Evolutionary conservation across 2,797 vertebrate genomes (phyloP), one percentile per base, ranked within the genome.

Genomic region (Acipenser oxyrinchus): DNA sequence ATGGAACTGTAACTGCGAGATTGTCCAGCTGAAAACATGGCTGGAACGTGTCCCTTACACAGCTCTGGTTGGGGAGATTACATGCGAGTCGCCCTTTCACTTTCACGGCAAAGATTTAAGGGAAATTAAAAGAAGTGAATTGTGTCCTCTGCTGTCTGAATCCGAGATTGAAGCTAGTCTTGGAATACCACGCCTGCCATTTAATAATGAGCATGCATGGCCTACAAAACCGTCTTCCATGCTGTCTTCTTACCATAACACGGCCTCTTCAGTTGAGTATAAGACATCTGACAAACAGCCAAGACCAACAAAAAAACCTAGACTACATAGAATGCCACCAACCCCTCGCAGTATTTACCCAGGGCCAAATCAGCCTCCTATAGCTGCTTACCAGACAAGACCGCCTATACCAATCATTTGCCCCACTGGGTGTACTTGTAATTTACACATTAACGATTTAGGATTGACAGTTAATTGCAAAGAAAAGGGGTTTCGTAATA

Each of bases 401-500:
- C 96, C 96, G 55, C 96, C 96, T 7, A 98, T 99, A 71, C 96
- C 96, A 49, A 97, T 99, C 68, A 96, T 98, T 76, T 99, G 96
- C 73, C 96, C 96, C 0, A 87, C 92, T 1, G 94, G 94, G 68
- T 99, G 96, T 79, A 93, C 86, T 53, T 99, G 96, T 75, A 98
- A 93, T 82, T 89, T 99, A 83, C 96, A 99, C 84, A 99, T 98
- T 80, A 98, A 93, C 13, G 95, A 99, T 78, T 87, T 99, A 78
- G 96, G 96, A 60, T 87, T 99, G 76, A 99, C 95, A 0, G 96
- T 99, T 71, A 99, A 98, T 83, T 99, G 96, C 81, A 97, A 99
- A 84, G 95, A 97, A 70, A 88, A 95, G 79, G 89, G 92, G 48
- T 95, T 99, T 77, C 94, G 95, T 78, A 98, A 98, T 78, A 98